These are phyloP conservation scores for Glandiceps talaboti DNA, from an alignment of 53 echinoderm and acorn worm genomes.

Conservation along the genomic window DNA sequence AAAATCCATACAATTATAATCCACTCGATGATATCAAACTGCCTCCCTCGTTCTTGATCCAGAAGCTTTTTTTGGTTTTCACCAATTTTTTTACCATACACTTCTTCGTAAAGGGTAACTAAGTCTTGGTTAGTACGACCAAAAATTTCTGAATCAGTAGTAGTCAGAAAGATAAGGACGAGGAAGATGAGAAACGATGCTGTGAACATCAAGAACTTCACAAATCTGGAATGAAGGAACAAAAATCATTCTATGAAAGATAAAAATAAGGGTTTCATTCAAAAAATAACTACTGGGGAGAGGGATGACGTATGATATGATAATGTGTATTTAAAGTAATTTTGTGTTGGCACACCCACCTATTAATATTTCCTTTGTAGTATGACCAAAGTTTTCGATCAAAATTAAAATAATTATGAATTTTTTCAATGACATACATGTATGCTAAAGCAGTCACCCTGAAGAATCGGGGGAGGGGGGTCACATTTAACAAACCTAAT, in stretches of 20 bases:
- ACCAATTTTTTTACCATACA: neutral
- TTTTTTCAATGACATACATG: too few relatives aligned
- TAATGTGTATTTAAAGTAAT: too few relatives aligned
- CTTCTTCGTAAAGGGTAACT: neutral
- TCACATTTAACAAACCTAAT: too few relatives aligned
- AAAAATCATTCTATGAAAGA: neutral
- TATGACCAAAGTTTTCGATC: too few relatives aligned
- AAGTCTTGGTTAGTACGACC: neutral
- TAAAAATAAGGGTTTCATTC: too few relatives aligned
- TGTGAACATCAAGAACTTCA: slow-evolving; percentile 91
- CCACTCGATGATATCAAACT: neutral
- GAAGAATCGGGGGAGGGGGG: too few relatives aligned
- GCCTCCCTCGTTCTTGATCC: neutral
- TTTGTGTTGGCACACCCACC: too few relatives aligned
- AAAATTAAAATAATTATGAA: too few relatives aligned
- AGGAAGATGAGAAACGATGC: slow-evolving; percentile 80
- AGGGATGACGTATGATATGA: too few relatives aligned
- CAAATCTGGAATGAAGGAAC: slow-evolving; percentile 32
- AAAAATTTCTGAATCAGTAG: neutral
- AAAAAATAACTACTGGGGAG: too few relatives aligned
- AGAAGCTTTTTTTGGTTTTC: neutral
- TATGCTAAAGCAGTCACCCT: too few relatives aligned
- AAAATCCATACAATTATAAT: neutral
- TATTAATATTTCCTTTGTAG: too few relatives aligned
- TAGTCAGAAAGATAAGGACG: neutral